These are phyloP conservation scores for Staurois parvus DNA, from an alignment of 2,797 vertebrate genomes.

Conservation along the genomic window DNA sequence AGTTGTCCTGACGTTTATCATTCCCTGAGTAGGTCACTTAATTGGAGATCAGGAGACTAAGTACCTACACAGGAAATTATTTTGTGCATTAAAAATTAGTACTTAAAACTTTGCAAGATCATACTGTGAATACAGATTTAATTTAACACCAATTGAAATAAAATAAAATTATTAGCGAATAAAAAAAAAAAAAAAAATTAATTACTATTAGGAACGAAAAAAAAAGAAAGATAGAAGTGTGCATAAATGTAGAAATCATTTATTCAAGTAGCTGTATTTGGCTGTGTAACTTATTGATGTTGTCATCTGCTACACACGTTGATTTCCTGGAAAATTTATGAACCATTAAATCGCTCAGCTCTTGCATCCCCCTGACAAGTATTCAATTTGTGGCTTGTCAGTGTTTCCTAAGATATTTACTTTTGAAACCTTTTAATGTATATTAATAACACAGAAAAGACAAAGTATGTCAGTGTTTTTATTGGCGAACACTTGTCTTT, in stretches of 20 bases:
- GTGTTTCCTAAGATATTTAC: constrained; percentile 68
- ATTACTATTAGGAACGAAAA: neutral
- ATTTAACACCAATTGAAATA: neutral
- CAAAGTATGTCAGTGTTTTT: constrained; percentile 22
- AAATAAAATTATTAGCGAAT: neutral
- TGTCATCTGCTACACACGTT: constrained; percentile 70
- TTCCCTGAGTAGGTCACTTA: no score
- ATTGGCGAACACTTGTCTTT: constrained; percentile 1
- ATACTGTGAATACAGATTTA: neutral
- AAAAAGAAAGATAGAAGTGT: neutral
- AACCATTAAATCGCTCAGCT: constrained; percentile 69
- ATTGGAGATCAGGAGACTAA: no score
- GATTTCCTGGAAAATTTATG: constrained; percentile 70
- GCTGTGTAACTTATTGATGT: constrained; percentile 70
- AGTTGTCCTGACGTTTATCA: no score
- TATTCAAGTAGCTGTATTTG: constrained; percentile 66
- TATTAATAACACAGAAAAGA: constrained; percentile 64
- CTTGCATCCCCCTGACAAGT: constrained; percentile 71
- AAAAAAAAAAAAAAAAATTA: neutral
- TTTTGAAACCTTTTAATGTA: constrained; percentile 68
- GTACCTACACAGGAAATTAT: no score
- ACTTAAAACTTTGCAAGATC: neutral
- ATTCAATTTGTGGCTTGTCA: constrained; percentile 72
- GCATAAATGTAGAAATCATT: constrained; percentile 67
- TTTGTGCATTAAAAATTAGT: no score